A percentile compares a stretch with the other conserved stretches of the same genome.
Evolutionary conservation across 92 coral and sea anemone genomes (phyloP).

Genomic region (Ricordea florida): DNA sequence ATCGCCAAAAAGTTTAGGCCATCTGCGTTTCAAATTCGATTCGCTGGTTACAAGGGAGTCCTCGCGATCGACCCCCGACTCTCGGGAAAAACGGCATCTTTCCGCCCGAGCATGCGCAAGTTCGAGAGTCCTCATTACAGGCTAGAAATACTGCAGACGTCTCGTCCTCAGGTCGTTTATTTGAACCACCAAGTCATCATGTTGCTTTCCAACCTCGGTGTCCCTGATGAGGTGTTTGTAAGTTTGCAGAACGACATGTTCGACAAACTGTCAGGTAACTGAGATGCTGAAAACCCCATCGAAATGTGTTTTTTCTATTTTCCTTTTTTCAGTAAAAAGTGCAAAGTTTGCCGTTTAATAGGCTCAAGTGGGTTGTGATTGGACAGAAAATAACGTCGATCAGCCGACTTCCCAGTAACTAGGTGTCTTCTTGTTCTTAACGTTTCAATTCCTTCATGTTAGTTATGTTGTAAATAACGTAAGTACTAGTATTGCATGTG

Average conservation of each 20-base stretch:
- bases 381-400: too few relatives aligned
- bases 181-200: constrained; percentile 93
- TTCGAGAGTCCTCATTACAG: constrained; percentile 85
- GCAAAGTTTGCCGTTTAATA: too few relatives aligned
- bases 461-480: too few relatives aligned
- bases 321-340: too few relatives aligned
- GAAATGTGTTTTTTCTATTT: too few relatives aligned
- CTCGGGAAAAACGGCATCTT: constrained; percentile 55
- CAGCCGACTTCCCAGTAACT: too few relatives aligned
- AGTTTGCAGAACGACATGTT: constrained; percentile 71
- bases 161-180: constrained; percentile 97
- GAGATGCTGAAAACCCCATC: background rate
- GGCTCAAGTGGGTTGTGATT: too few relatives aligned
- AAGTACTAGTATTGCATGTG: too few relatives aligned
- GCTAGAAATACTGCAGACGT: constrained; percentile 90
- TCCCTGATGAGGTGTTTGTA: constrained; percentile 87
- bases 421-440: too few relatives aligned
- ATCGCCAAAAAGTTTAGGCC: constrained; percentile 74
- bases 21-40: constrained; percentile 95
- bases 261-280: constrained; percentile 89
- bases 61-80: constrained; percentile 79
- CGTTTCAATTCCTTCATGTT: too few relatives aligned
- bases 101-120: constrained; percentile 92
- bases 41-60: constrained; percentile 96
- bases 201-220: constrained; percentile 93